Evolutionary conservation across 2,888 invertebrate species (phyloP).

Genomic region (Microplitis deprimator): DNA sequence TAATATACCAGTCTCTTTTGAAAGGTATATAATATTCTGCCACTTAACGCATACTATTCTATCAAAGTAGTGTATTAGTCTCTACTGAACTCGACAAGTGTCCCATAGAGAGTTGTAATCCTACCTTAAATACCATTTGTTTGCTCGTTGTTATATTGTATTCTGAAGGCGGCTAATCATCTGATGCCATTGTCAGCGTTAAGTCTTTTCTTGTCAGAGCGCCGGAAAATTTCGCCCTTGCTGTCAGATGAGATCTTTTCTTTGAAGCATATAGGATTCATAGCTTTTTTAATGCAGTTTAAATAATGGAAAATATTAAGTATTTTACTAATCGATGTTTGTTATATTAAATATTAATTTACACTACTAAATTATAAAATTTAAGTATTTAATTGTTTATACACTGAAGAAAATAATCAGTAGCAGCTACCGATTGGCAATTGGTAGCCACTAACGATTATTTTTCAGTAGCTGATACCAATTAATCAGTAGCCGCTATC

Average conservation of each 20-base stretch:
- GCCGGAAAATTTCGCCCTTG: not conserved
- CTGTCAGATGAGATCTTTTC: not conserved
- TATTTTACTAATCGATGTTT: not conserved
- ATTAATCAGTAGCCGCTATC: no score
- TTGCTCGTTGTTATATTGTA: not conserved
- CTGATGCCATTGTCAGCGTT: not conserved
- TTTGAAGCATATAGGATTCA: not conserved
- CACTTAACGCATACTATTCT: not conserved
- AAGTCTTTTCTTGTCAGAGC: not conserved
- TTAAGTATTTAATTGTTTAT: no score
- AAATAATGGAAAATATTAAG: not conserved
- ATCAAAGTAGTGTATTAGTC: not conserved
- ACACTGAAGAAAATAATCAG: no score
- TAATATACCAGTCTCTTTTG: constrained; percentile 1
- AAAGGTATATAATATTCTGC: constrained; percentile 1
- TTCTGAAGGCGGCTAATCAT: not conserved
- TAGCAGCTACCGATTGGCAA: no score
- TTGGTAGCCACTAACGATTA: no score
- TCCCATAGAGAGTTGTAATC: constrained; percentile 1
- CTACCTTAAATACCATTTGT: constrained; percentile 1
- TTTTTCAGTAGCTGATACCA: no score
- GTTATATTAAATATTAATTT: no score
- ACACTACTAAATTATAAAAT: no score
- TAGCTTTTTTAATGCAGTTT: not conserved
- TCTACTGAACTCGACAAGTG: not conserved